phyloP scores from a whole-genome alignment of 2,888 invertebrate species.

The Volucella bombylans region DNA sequence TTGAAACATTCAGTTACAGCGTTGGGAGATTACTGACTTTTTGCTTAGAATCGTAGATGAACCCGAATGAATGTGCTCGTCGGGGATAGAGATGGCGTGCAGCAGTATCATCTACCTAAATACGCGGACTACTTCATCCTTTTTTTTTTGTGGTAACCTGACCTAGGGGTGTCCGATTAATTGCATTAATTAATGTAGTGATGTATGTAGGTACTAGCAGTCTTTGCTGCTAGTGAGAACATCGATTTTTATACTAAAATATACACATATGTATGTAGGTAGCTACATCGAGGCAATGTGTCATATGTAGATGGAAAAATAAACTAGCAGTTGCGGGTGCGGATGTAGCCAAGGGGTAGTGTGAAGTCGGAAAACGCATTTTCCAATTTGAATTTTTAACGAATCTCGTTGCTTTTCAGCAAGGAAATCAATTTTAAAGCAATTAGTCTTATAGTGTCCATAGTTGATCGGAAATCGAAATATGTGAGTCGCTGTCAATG shows the following conservation, averaged over 20 bases:
- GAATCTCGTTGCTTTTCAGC: neutral
- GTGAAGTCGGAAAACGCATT: neutral
- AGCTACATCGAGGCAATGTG: neutral
- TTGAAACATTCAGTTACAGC: too few species aligned
- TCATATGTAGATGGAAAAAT: neutral
- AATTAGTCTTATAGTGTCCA: neutral
- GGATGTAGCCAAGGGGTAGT: neutral
- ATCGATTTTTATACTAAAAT: constrained; percentile 6
- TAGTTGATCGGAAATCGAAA: constrained; percentile 1
- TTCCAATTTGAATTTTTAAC: constrained; percentile 18
- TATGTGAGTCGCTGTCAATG: neutral
- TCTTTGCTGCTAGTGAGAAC: too few species aligned
- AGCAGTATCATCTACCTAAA: too few species aligned
- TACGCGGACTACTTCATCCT: too few species aligned
- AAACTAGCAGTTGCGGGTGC: neutral
- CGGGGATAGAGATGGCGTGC: too few species aligned
- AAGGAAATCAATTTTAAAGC: constrained; percentile 15
- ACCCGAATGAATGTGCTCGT: too few species aligned
- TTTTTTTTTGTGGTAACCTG: too few species aligned
- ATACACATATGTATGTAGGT: constrained; percentile 43
- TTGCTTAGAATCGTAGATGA: too few species aligned
- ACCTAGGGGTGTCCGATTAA: too few species aligned
- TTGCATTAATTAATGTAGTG: too few species aligned
- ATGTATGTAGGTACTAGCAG: too few species aligned
- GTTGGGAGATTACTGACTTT: too few species aligned